Percentiles rank a stretch among this genome's conserved stretches.
These are phyloP conservation scores for Hymenopus coronatus DNA, from an alignment of 2,888 invertebrate species.

Conservation along the genomic window DNA sequence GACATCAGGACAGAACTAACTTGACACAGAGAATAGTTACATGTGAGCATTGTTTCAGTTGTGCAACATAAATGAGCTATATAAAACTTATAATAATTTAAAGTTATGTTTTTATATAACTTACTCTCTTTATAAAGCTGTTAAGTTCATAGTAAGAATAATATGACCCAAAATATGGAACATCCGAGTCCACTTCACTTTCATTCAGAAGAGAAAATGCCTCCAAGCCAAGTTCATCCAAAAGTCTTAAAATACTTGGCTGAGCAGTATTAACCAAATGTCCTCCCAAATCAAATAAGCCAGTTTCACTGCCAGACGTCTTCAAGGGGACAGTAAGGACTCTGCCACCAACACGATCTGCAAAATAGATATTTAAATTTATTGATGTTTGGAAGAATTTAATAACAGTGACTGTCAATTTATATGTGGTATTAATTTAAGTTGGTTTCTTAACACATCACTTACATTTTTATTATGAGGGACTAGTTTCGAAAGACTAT, in stretches of 20 bases:
- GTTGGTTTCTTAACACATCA: too few species aligned
- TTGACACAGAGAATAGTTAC: too few species aligned
- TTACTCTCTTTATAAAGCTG: not conserved
- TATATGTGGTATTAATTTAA: too few species aligned
- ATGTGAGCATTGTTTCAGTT: too few species aligned
- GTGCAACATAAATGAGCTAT: too few species aligned
- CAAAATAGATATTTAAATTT: not conserved
- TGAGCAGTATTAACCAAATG: not conserved
- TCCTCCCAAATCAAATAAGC: not conserved
- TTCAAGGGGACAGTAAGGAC: not conserved
- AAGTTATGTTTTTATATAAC: not conserved
- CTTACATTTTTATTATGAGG: too few species aligned
- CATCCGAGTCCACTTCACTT: not conserved
- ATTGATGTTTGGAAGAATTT: too few species aligned
- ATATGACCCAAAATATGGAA: not conserved
- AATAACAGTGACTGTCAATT: too few species aligned
- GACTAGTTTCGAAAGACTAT: too few species aligned
- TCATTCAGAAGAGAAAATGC: not conserved
- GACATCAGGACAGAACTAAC: too few species aligned
- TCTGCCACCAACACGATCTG: not conserved
- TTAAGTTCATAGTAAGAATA: not conserved
- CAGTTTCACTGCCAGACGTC: not conserved
- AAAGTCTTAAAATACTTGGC: not conserved
- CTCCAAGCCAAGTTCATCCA: not conserved
- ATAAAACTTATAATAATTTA: too few species aligned